Evolutionary conservation across 2,797 vertebrate species (phyloP), one percentile per base, ranked within the genome.

Genomic region (Vespertilio murinus): DNA sequence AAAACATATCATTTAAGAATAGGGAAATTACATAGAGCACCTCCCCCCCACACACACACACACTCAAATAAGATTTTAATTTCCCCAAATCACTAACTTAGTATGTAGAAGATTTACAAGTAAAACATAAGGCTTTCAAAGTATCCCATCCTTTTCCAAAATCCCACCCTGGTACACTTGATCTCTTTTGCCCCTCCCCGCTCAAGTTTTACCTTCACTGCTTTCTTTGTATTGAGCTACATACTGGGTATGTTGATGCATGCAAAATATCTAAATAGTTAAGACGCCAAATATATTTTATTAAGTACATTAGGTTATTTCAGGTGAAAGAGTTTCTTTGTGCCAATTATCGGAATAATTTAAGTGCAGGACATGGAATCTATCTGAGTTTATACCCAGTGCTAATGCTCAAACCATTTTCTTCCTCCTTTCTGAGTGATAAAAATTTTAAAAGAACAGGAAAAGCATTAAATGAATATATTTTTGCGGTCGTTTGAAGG

Each of bases 401-500:
- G 67, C 88, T 95, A 97, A 93, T 73, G 67, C 64, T 77, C 79
- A 94, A 93, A 87, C 90, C 90, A 93, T 97, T 97, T 97, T 97
- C 91, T 93, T 96, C 91, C 83, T 97, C 92, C 67, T 97, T 97
- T 93, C 96, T 95, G 75, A 67, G 93, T 97, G 94, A 98, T 98
- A 95, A 98, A 97, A 97, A 89, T 97, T 98, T 97, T 97, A 97
- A 77, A 11, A 96, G 96, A 97, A 95, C 97, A 97, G 97, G 97
- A 96, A 89, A 97, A 97, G 93, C 95, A 97, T 97, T 83, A 96
- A 98, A 97, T 81, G 95, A 98, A 98, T 97, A 97, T 97, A 97
- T 97, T 98, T 98, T 97, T 49, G 69, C 73, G 67, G 97, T 96
- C 96, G 67, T 98, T 98, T 98, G 97, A 98, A 98, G 96, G 96